A percentile compares a stretch with the other conserved stretches of the same genome.
phyloP scores from a whole-genome alignment of 2,113 vertebrate species.

The Esox niger region DNA sequence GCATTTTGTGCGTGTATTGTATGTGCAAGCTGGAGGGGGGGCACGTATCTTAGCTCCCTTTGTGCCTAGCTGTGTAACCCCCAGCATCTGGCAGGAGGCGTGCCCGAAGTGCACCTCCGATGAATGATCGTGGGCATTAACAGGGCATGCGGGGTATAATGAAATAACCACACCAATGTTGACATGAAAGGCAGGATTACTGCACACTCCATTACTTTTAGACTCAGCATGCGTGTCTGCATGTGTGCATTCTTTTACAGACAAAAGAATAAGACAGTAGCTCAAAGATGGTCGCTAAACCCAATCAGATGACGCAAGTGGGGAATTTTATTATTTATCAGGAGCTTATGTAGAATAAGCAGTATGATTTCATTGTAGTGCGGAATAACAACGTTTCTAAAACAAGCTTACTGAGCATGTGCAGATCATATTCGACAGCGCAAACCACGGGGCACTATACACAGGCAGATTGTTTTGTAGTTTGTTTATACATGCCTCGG shows the following conservation, averaged over 20 bases:
- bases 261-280: not conserved
- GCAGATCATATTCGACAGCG: no score
- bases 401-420: no score
- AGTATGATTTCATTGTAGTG: no score
- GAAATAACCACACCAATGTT: not conserved
- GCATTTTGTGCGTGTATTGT: conserved; percentile 1
- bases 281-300: not conserved
- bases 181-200: not conserved
- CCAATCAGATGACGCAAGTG: not conserved
- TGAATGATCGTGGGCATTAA: not conserved
- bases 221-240: not conserved
- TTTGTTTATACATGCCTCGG: no score
- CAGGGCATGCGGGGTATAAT: not conserved
- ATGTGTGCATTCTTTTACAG: no score
- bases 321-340: not conserved
- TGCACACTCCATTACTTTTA: not conserved
- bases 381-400: no score
- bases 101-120: not conserved
- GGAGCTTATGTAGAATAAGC: no score
- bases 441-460: no score
- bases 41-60: not conserved
- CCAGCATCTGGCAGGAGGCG: not conserved
- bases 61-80: not conserved
- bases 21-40: not conserved
- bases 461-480: no score